These are phyloP conservation scores for Sebastes ruberrimus DNA, from an alignment of 2,797 vertebrate species.

Conservation along the genomic window DNA sequence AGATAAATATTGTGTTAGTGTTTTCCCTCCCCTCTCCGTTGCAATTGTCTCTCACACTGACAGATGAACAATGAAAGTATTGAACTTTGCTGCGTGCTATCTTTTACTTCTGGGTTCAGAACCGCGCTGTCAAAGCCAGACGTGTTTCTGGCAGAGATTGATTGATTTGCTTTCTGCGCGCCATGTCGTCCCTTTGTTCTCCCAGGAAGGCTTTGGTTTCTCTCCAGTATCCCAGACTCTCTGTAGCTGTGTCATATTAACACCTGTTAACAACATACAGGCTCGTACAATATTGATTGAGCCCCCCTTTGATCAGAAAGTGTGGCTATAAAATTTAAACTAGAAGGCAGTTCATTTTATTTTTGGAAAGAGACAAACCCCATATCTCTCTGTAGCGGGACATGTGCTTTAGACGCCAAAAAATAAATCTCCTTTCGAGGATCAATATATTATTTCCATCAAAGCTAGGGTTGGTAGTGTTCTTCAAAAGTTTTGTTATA, in stretches of 20 bases:
- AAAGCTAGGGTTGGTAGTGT: too few species aligned
- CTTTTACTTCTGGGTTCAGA: slow-evolving; percentile 76
- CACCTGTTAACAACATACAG: slow-evolving; percentile 72
- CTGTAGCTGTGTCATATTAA: slow-evolving; percentile 69
- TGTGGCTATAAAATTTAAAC: slow-evolving; percentile 39
- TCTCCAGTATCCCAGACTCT: slow-evolving; percentile 37
- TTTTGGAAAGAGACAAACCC: slow-evolving; percentile 7
- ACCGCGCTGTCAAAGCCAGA: slow-evolving; percentile 73
- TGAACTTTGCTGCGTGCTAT: slow-evolving; percentile 79
- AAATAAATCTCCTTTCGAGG: background rate
- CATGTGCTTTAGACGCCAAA: background rate
- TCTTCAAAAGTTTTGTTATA: too few species aligned
- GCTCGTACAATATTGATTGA: slow-evolving; percentile 63
- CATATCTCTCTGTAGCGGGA: background rate
- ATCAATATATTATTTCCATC: slow-evolving; percentile 1
- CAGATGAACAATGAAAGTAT: slow-evolving; percentile 83
- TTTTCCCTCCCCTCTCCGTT: slow-evolving; percentile 58
- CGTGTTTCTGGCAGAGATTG: slow-evolving; percentile 66
- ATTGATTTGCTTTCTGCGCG: slow-evolving; percentile 70
- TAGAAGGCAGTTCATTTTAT: slow-evolving; percentile 21
- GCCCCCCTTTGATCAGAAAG: slow-evolving; percentile 52
- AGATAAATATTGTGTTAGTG: slow-evolving; percentile 83
- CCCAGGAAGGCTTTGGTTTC: slow-evolving; percentile 54
- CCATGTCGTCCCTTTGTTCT: slow-evolving; percentile 71
- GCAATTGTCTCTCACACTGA: slow-evolving; percentile 77